A percentile compares a stretch with the other conserved stretches of the same genome.
Conservation (phyloP, 2,113 vertebrate species). For the Aspiorhynchus laticeps region DNA sequence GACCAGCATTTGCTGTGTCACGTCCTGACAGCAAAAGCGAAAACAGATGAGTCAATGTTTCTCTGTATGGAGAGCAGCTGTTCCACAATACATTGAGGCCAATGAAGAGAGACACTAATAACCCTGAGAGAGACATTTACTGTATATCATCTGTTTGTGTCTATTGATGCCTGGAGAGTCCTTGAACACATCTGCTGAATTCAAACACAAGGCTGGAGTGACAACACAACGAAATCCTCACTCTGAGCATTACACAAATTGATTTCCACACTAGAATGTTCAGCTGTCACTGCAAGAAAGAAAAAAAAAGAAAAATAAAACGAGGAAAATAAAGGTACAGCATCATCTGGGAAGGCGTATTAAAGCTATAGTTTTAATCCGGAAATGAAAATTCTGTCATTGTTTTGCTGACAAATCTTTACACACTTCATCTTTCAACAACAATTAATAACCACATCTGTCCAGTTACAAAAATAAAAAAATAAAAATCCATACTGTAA, state of each 20-base stretch:
- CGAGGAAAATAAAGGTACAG: neutral
- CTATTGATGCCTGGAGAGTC: slow-evolving; percentile 20
- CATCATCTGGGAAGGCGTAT: neutral
- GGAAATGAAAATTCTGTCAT: neutral
- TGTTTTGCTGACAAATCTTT: neutral
- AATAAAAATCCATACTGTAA: too few species aligned
- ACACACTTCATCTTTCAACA: neutral
- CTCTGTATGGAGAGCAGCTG: slow-evolving; percentile 21
- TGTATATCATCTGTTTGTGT: slow-evolving; percentile 26
- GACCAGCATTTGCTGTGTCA: slow-evolving; percentile 12
- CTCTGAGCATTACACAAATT: neutral
- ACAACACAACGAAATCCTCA: slow-evolving; percentile 2
- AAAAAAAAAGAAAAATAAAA: neutral
- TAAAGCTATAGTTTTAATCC: neutral
- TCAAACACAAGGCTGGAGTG: slow-evolving; percentile 1
- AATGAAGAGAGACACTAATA: slow-evolving; percentile 31
- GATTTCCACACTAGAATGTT: neutral
- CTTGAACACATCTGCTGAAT: neutral
- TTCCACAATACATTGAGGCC: slow-evolving; percentile 22
- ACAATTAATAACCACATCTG: neutral
- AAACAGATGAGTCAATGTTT: slow-evolving; percentile 36
- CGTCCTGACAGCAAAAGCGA: slow-evolving; percentile 7
- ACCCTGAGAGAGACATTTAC: slow-evolving; percentile 21
- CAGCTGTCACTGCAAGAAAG: neutral
- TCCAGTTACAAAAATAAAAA: neutral